Evolutionary conservation across 2,797 vertebrate genomes (phyloP).

Genomic region (Tapirus indicus): DNA sequence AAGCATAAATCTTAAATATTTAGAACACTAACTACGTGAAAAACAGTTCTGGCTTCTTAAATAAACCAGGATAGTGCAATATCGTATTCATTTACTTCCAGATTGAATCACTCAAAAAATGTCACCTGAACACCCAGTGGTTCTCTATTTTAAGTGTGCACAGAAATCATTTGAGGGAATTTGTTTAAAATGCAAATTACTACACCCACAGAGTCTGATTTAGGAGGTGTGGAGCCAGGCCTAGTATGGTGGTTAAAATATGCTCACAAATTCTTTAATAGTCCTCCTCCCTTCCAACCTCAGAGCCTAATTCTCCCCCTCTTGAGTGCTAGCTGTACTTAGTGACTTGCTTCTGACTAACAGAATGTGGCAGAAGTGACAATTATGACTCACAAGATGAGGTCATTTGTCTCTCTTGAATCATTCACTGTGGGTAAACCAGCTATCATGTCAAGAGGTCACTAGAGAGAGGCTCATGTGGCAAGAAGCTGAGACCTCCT

Average conservation of each 20-base stretch:
- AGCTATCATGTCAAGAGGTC: background rate
- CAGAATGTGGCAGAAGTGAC: background rate
- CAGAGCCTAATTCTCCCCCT: background rate
- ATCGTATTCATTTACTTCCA: constrained; percentile 66
- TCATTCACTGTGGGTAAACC: constrained; percentile 17
- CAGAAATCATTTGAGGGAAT: background rate
- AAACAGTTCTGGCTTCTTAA: constrained; percentile 74
- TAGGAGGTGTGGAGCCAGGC: background rate
- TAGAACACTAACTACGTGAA: constrained; percentile 50
- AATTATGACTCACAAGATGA: background rate
- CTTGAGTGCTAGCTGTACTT: background rate
- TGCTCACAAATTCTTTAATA: background rate
- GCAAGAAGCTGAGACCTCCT: constrained; percentile 16
- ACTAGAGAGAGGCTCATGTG: background rate
- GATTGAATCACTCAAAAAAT: constrained; percentile 69
- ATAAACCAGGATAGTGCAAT: constrained; percentile 46
- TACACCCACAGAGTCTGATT: background rate
- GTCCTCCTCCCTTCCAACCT: background rate
- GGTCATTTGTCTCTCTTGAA: background rate
- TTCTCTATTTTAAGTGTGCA: background rate
- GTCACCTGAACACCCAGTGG: constrained; percentile 59
- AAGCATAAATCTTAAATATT: constrained; percentile 51
- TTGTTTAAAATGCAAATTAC: constrained; percentile 45
- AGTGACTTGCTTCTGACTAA: background rate
- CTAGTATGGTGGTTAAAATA: background rate